These are phyloP conservation scores for Falco novaeseelandiae DNA, from an alignment of 2,797 vertebrate species.

Conservation along the genomic window DNA sequence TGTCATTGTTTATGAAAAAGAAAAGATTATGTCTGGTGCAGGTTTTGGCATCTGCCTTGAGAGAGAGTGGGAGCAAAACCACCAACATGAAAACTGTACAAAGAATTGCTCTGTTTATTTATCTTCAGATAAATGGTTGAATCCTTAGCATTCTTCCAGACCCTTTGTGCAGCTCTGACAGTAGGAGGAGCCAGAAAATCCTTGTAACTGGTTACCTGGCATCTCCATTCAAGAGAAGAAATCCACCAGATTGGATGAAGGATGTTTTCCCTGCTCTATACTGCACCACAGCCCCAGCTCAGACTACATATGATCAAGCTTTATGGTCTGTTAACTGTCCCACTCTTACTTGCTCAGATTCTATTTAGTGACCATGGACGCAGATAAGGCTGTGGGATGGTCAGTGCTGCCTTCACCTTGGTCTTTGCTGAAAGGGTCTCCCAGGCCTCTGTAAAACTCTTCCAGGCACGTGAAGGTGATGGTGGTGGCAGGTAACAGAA, in stretches of 20 bases:
- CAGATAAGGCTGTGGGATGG: neutral
- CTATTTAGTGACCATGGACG: neutral
- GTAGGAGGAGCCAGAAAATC: neutral
- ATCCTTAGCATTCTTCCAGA: neutral
- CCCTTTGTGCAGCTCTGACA: neutral
- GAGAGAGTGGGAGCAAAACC: neutral
- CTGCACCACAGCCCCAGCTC: neutral
- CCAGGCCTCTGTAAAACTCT: neutral
- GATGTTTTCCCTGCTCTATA: neutral
- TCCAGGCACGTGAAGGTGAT: neutral
- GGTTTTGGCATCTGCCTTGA: neutral
- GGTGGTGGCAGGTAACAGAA: neutral
- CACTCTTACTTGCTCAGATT: neutral
- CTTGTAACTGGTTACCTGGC: neutral
- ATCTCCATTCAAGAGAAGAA: neutral
- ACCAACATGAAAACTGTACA: fast-evolving
- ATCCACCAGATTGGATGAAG: neutral
- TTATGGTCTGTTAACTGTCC: neutral
- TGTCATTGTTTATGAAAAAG: neutral
- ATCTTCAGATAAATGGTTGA: neutral
- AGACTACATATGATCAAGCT: neutral
- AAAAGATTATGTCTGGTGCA: neutral
- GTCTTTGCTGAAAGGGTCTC: neutral
- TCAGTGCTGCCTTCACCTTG: neutral
- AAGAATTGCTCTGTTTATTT: neutral